Conservation (phyloP, 2,888 invertebrate species). For the Biston stratarius region DNA sequence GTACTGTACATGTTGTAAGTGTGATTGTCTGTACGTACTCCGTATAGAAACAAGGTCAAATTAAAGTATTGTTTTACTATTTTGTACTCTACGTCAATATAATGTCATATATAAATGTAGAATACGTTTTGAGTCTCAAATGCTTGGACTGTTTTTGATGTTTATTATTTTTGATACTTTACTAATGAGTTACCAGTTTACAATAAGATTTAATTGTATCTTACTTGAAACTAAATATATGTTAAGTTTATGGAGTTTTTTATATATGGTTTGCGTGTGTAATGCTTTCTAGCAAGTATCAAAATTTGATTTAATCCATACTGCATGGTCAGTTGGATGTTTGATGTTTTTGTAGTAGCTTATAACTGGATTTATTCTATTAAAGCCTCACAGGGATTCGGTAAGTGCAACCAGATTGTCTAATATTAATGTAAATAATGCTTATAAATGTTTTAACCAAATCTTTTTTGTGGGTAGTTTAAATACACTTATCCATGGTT, state of each 20-base stretch:
- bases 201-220: neutral
- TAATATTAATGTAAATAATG: neutral
- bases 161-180: neutral
- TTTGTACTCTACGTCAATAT: constrained; percentile 28
- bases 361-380: neutral
- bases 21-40: neutral
- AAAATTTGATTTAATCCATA: neutral
- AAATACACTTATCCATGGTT: neutral
- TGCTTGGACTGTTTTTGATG: neutral
- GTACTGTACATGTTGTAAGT: no score
- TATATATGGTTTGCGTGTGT: neutral
- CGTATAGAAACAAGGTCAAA: neutral
- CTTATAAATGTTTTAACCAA: neutral
- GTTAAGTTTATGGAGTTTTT: neutral
- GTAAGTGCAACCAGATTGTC: neutral
- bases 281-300: neutral
- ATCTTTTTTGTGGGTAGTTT: neutral
- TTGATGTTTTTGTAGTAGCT: no score
- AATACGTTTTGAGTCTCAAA: constrained; percentile 1
- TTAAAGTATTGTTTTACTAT: neutral
- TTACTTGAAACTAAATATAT: neutral
- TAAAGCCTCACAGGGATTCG: neutral
- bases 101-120: constrained; percentile 19
- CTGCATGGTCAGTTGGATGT: no score
- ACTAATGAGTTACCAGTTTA: neutral